Base-by-base conservation (phyloP, 2,888 invertebrate species). In the Fabriciana adippe region DNA sequence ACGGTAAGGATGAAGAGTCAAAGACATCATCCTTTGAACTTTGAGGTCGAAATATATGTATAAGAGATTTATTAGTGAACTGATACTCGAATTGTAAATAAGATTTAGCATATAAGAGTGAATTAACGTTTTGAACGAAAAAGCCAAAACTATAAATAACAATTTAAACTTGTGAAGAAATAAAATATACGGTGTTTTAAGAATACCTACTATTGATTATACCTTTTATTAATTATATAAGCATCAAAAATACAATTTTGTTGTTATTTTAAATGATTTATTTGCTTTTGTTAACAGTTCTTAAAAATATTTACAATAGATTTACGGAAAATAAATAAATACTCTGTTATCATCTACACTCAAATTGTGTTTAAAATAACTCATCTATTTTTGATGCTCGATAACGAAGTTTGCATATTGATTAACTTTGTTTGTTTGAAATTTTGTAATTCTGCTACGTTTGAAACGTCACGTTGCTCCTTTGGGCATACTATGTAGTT, bases 1-100 rank as follows among this genome's bases (percentile, higher is more conserved):
- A 91, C 91, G 55, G 84, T 92, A 21, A 81, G 92, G 65, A 92
- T 92, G 92, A 92, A 92, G 74, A 88, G 92, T 55, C 92, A 92
- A 68, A 82, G 92, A 57, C 89, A 89, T 69, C 91, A 92, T 64
- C 92, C 92, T 0, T 77, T 92, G 18, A 92, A 92, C 77, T 92
- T 90, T 62, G 92, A 92, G 80, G 84, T 92, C 3, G 92, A 92
- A 80, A 88, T 92, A 63, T 92, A 92, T 72, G 84, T 89, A 57
- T 92, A 86, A 66, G 61, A 47, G 13, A 16, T 21, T 41, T 8
- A 41, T 15, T 47, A 6, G 18, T 56, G 1, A 45, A 57, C 15
- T 35, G 35, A 35, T 35, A 35, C 35, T 41, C 35, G 35, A 11
- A 41, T 41, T 41, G 35, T 41, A 11, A 41, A 41, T 41, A 41